phyloP scores from a whole-genome alignment of 2,797 vertebrate species.

The Passerculus sandwichensis region DNA sequence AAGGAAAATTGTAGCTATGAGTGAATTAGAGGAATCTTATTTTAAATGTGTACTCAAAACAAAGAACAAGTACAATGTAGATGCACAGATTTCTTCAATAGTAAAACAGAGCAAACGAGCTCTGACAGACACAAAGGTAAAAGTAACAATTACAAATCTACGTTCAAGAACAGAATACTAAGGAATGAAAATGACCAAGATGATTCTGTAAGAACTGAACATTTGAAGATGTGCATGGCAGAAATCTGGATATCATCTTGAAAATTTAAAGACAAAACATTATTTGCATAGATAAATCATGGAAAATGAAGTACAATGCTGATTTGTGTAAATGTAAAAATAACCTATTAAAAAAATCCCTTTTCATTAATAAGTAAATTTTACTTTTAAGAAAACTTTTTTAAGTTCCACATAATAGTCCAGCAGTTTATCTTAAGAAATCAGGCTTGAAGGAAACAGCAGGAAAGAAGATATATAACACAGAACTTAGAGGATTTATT shows the following conservation, averaged over 20 bases:
- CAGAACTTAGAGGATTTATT: neutral
- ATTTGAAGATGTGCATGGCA: neutral
- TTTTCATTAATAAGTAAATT: neutral
- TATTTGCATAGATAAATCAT: neutral
- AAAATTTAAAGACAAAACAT: neutral
- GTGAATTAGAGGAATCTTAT: no score
- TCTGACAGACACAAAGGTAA: neutral
- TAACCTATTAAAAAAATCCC: neutral
- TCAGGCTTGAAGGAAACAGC: neutral
- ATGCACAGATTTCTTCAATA: neutral
- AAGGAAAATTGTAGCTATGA: neutral
- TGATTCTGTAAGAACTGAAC: neutral
- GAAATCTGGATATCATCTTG: neutral
- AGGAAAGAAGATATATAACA: neutral
- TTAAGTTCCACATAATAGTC: neutral
- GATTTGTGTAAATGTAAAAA: neutral
- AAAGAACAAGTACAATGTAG: neutral
- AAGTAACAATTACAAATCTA: neutral
- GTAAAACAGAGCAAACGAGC: neutral
- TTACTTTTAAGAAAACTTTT: neutral
- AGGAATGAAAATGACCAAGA: neutral
- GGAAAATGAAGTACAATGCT: neutral
- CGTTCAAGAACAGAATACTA: neutral
- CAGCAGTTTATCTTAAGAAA: neutral
- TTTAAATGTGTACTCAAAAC: neutral